These are phyloP conservation scores for Pterocles gutturalis DNA, from an alignment of 2,113 vertebrate genomes.

Conservation along the genomic window DNA sequence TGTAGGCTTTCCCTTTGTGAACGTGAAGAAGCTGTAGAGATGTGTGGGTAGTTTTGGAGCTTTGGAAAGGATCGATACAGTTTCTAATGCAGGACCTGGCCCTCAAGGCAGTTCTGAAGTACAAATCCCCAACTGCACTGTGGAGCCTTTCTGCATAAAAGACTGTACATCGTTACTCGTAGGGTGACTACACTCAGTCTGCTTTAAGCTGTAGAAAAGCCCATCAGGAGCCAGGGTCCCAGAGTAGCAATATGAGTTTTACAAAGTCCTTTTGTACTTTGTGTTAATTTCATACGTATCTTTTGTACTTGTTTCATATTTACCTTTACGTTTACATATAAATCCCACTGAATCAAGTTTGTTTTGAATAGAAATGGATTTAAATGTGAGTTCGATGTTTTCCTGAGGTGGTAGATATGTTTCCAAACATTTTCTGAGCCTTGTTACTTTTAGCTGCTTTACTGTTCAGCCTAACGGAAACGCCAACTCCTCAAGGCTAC, in stretches of 20 bases:
- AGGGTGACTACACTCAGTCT: not conserved
- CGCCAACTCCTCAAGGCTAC: not conserved
- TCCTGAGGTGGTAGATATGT: not conserved
- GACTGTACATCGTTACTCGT: not conserved
- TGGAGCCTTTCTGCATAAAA: not conserved
- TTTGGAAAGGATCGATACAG: not conserved
- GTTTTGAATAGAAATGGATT: not conserved
- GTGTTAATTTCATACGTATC: not conserved
- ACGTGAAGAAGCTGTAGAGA: conserved; percentile 12
- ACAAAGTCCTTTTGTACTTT: not conserved
- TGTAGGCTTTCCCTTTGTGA: not conserved
- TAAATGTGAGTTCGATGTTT: not conserved
- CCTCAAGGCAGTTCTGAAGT: conserved; percentile 11
- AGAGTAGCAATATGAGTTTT: not conserved
- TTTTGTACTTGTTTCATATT: not conserved
- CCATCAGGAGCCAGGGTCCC: not conserved
- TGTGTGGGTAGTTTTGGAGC: not conserved
- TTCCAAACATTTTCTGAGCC: not conserved
- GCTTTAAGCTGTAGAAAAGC: not conserved
- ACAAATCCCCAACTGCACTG: not conserved
- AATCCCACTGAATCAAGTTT: not conserved
- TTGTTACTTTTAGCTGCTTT: not conserved
- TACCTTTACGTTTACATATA: not conserved
- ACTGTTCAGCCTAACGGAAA: not conserved
- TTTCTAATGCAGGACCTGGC: not conserved